Conservation (phyloP, 2,113 vertebrate genomes). For the Myxocyprinus asiaticus region DNA sequence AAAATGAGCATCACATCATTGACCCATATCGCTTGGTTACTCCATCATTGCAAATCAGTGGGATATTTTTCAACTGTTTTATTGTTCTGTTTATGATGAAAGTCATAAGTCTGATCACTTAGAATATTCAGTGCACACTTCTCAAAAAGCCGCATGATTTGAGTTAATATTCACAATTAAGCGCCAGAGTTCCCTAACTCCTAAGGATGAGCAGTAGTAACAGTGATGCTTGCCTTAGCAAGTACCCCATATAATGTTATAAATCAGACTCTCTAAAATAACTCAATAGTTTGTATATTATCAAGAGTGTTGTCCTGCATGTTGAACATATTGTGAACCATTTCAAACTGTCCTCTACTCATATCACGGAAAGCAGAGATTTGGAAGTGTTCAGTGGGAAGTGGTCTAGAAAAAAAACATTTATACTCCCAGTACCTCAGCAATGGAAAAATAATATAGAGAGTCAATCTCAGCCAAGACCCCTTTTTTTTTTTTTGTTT, state of each 20-base stretch:
- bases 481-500: neutral
- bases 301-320: neutral
- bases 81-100: no score
- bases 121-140: no score
- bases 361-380: slow-evolving; percentile 36
- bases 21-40: no score
- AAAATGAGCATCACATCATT: no score
- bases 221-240: neutral
- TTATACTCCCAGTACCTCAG: slow-evolving; percentile 20
- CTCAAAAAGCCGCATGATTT: no score
- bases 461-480: slow-evolving; percentile 1
- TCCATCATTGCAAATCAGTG: no score
- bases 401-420: slow-evolving; percentile 38
- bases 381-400: slow-evolving; percentile 34
- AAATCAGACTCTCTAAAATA: neutral
- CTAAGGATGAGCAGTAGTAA: no score
- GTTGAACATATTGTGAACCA: neutral
- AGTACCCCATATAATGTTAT: neutral
- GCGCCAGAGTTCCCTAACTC: no score
- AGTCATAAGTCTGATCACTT: no score
- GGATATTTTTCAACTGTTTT: no score
- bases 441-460: slow-evolving; percentile 24
- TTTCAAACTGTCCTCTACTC: neutral
- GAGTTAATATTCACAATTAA: no score
- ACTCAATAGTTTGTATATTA: slow-evolving; percentile 5